Conservation (phyloP, 2,797 vertebrate species). For the Argyrosomus regius region DNA sequence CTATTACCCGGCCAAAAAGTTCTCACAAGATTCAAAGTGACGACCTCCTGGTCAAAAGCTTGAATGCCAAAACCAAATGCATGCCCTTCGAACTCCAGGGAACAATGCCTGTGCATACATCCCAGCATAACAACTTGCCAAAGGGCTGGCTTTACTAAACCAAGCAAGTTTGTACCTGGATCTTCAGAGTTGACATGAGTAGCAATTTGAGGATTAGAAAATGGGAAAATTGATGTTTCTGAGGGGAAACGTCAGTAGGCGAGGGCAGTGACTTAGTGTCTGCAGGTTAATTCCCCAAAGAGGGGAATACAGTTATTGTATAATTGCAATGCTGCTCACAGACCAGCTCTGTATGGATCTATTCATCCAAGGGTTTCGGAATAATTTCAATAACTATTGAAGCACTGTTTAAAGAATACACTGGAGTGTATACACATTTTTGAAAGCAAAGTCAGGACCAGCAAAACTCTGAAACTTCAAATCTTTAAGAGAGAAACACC, state of each 20-base stretch:
- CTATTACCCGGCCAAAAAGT: slow-evolving; percentile 2
- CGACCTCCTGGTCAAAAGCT: slow-evolving; percentile 11
- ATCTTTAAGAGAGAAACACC: slow-evolving; percentile 1
- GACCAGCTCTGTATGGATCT: slow-evolving; percentile 31
- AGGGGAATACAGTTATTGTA: slow-evolving; percentile 56
- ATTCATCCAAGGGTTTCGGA: slow-evolving; percentile 41
- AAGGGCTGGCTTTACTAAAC: slow-evolving; percentile 53
- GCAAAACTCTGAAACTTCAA: not conserved
- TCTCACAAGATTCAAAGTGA: slow-evolving; percentile 25
- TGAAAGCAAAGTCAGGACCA: slow-evolving; percentile 4
- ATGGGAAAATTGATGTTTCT: slow-evolving; percentile 68
- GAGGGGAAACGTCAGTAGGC: slow-evolving; percentile 56
- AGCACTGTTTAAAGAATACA: slow-evolving; percentile 25
- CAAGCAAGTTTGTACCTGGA: slow-evolving; percentile 69
- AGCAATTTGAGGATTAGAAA: slow-evolving; percentile 78
- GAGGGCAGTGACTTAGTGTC: slow-evolving; percentile 61
- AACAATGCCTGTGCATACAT: slow-evolving; percentile 30
- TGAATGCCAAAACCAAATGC: slow-evolving; percentile 22
- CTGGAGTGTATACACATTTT: not conserved
- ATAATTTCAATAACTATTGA: slow-evolving; percentile 50
- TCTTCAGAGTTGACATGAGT: slow-evolving; percentile 57
- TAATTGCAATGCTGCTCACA: slow-evolving; percentile 52
- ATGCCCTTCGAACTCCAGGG: slow-evolving; percentile 19
- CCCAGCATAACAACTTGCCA: slow-evolving; percentile 42
- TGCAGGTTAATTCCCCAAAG: slow-evolving; percentile 66